Conservation (phyloP, 1,140 invertebrate species). For the Micrasema minimum region DNA sequence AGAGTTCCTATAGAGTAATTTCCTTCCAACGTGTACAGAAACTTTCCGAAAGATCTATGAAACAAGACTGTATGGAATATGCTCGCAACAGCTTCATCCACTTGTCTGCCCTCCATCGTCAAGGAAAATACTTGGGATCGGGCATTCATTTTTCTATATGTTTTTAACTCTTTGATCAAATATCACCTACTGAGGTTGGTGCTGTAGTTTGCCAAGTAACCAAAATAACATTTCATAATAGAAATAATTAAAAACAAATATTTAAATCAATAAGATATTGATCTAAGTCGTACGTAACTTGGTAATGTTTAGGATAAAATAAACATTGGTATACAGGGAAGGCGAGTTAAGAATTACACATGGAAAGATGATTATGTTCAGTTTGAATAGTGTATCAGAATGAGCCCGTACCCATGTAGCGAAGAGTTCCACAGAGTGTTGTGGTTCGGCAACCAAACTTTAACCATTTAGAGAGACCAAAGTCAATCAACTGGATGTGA, state of each 20-base stretch:
- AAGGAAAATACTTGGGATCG: slow-evolving; percentile 89
- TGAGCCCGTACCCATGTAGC: slow-evolving; percentile 84
- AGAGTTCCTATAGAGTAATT: slow-evolving; percentile 95
- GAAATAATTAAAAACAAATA: neutral
- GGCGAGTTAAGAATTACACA: neutral
- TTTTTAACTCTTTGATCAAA: slow-evolving; percentile 9
- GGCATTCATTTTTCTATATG: slow-evolving; percentile 79
- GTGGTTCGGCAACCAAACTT: slow-evolving; percentile 77
- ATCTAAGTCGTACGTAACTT: too few species aligned
- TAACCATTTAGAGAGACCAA: slow-evolving; percentile 94
- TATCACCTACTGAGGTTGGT: slow-evolving; percentile 45
- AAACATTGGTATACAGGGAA: neutral
- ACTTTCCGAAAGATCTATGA: slow-evolving; percentile 94
- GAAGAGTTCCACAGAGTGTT: slow-evolving; percentile 90
- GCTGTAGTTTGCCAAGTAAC: neutral
- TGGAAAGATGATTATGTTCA: neutral
- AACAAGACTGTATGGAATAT: slow-evolving; percentile 96
- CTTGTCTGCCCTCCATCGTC: slow-evolving; percentile 90
- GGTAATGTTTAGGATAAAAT: neutral
- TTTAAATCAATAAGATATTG: neutral
- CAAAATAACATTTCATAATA: neutral
- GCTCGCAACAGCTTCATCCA: slow-evolving; percentile 93
- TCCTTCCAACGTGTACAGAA: slow-evolving; percentile 92
- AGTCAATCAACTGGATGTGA: slow-evolving; percentile 88
- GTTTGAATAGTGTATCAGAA: too few species aligned